Base-by-base conservation (phyloP, 2,113 vertebrate species). In the Ameiurus melas region DNA sequence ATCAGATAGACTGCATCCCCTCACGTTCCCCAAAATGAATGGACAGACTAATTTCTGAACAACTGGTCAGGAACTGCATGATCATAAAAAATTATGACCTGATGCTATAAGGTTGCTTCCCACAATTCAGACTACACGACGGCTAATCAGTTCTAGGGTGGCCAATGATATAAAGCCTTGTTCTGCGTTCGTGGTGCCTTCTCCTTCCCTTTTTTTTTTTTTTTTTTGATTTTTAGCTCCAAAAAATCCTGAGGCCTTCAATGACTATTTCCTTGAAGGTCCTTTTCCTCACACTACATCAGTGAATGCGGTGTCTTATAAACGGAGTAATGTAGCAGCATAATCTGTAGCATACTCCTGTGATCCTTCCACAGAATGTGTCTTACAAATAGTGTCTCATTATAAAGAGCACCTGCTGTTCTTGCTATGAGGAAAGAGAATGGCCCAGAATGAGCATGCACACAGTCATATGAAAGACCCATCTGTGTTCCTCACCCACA, bases 371-470 rank as follows among this genome's bases (percentile, higher is more conserved):
- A 53, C 58, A 51, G 68, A 75, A 83, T 19, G 30, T 62, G 80
- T 82, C 68, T 87, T 87, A 87, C 80, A 87, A 83, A 87, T 73
- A 83, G 80, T 87, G 68, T 83, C 86, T 87, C 86, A 83, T 87
- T 87, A 87, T 87, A 87, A 87, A 87, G 68, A 83, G 80, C 80
- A 83, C 80, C 86, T 87, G 86, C 80, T 83, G 86, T 87, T 87
- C 57, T 83, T 62, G 80, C 80, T 83, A 87, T 83, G 68, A 87
- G 80, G 79, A 39, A 82, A 87, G 33, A 83, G 80, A 87, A 75
- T 71, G 80, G 75, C 86, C 80, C 80, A 83, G 86, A 83, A 87
- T 75, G 68, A 83, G 57, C 64, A 25, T 51, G 20, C 86, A 75
- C 86, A 83, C 47, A 82, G 79, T 83, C 86, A 82, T 43, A 87